Evolutionary conservation across 2,797 vertebrate genomes (phyloP).

Genomic region (Onychomys torridus): DNA sequence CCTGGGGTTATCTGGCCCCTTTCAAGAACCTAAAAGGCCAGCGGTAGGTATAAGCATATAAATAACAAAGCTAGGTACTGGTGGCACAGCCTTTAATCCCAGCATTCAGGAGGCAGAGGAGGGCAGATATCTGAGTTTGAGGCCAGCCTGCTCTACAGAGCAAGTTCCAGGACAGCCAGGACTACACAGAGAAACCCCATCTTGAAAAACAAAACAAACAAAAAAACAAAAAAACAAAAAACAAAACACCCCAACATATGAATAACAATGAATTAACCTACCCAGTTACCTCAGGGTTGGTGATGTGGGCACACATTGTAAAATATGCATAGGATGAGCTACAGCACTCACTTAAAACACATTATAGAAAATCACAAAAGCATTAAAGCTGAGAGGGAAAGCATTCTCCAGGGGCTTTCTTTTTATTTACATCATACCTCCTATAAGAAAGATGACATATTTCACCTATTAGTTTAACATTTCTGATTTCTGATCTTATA

Average conservation of each 20-base stretch:
- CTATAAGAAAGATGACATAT: conserved; percentile 20
- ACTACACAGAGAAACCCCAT: neutral
- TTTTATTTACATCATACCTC: conserved; percentile 37
- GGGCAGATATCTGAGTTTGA: neutral
- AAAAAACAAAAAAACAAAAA: neutral
- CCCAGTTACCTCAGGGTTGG: neutral
- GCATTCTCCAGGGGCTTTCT: conserved; percentile 21
- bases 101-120: neutral
- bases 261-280: conserved; percentile 52
- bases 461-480: conserved; percentile 24
- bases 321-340: neutral
- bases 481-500: conserved; percentile 59
- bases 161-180: neutral
- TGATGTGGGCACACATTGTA: neutral
- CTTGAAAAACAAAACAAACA: too few species aligned
- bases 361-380: conserved; percentile 42
- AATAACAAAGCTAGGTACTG: neutral
- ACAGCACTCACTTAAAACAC: neutral
- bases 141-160: neutral
- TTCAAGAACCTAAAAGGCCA: conserved; percentile 13
- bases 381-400: neutral
- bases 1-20: neutral
- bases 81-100: neutral
- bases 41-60: neutral
- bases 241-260: neutral